A percentile compares a stretch with the other conserved stretches of the same genome.
Conservation (phyloP, 2,797 vertebrate species). For the Falco rusticolus region DNA sequence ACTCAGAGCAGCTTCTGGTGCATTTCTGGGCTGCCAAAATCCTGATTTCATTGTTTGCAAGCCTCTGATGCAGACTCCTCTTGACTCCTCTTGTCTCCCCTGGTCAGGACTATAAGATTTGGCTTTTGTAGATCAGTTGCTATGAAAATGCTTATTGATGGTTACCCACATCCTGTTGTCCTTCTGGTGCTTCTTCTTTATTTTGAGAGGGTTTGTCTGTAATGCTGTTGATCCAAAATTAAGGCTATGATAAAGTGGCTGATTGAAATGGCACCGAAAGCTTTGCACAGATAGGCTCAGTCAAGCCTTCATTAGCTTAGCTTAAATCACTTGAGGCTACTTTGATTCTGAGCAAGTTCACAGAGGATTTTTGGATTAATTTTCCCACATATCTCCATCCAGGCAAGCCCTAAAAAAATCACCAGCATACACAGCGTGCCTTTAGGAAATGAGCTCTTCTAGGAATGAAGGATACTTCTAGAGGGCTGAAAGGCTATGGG, state of each 20-base stretch:
- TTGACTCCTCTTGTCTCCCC: background rate
- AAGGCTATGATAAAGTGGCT: background rate
- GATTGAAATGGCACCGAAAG: background rate
- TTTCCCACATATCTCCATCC: conserved; percentile 1
- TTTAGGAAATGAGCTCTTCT: background rate
- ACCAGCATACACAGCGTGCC: background rate
- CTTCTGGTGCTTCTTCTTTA: background rate
- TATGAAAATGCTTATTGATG: background rate
- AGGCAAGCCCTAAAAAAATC: background rate
- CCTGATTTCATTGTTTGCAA: background rate
- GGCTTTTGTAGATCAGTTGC: background rate
- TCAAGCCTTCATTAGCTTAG: conserved; percentile 30
- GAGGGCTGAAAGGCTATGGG: background rate
- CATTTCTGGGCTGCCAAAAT: background rate
- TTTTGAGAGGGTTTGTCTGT: background rate
- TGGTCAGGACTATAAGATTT: background rate
- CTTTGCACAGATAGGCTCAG: background rate
- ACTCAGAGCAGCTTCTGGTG: background rate
- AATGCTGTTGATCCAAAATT: background rate
- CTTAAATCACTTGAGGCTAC: conserved; percentile 20
- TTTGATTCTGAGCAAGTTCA: conserved; percentile 38
- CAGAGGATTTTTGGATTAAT: conserved; percentile 39
- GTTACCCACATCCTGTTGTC: background rate
- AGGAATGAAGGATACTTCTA: background rate
- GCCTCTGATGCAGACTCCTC: background rate